Base-by-base conservation (phyloP, 1,140 invertebrate genomes). In the Zaprionus africanus region DNA sequence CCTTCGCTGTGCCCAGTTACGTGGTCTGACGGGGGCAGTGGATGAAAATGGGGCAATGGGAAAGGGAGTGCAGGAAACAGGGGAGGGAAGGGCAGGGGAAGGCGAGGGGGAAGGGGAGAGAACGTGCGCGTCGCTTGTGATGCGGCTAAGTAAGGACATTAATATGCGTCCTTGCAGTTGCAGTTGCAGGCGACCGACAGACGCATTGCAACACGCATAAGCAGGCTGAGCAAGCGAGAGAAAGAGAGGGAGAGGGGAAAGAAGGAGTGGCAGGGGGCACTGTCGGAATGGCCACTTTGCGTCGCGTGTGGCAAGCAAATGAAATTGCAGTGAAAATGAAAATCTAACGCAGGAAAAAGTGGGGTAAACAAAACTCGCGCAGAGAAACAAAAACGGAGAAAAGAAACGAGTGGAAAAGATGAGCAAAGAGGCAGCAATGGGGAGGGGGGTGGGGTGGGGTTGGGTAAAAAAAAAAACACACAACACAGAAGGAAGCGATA, bases 241-340 rank as follows among this genome's bases (percentile, higher is more conserved):
- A 17, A 6, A 22, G 28, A 5, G 13, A 15, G 36, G 19, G 17
- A 5, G n/a, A 22, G n/a, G n/a, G n/a, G 26, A 26, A 0, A 26
- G 26, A 28, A 6, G 1, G 28, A 28, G 6, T 7, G 6, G 7
- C 1, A 6, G 28, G 19, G 22, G 46, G 46, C 19, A 51, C 19
- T 11, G 19, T 22, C 28, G 49, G 46, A 74, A 61, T 78, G 74
- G 81, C 85, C 84, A 88, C 81, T 88, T 84, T 84, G 78, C 76
- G 66, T 84, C 77, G 82, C 78, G 78, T 88, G 84, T 76, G 84
- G 80, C 84, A 86, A 79, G 61, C 83, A 88, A 88, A 88, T 88
- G 85, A 90, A 90, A 88, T 90, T 88, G 85, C 84, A 90, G 80
- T 81, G 85, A 90, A 88, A 88, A 88, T 88, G 84, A 90, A 88